Conservation (phyloP, 53 echinoderm and acorn worm genomes). For the Luidia sarsii region DNA sequence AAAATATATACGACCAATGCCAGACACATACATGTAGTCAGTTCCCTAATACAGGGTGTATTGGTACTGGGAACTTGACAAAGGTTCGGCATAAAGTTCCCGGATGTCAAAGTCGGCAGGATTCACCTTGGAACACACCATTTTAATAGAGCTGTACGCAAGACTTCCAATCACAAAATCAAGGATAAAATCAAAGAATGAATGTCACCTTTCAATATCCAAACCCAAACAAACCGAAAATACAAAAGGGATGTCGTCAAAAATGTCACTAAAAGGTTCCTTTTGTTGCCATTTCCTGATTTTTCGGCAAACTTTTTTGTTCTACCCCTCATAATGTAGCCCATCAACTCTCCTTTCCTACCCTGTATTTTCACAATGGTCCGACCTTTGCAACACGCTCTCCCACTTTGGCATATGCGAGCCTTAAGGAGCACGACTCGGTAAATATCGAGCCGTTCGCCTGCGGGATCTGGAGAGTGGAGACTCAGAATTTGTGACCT, state of each 20-base stretch:
- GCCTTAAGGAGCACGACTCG: not conserved
- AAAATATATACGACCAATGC: no score
- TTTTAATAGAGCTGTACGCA: no score
- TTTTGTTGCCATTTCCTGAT: not conserved
- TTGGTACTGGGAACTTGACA: no score
- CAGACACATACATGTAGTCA: no score
- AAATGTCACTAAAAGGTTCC: not conserved
- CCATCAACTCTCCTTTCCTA: constrained; percentile 6
- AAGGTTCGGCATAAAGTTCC: no score
- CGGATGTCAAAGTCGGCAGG: no score
- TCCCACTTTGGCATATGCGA: not conserved
- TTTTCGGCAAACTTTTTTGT: not conserved
- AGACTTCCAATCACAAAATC: no score
- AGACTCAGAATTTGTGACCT: constrained; percentile 3
- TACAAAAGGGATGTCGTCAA: not conserved
- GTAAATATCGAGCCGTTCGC: not conserved
- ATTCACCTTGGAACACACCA: no score
- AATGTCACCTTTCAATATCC: not conserved
- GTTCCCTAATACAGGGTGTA: no score
- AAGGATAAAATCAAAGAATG: not conserved
- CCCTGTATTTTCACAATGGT: constrained; percentile 20
- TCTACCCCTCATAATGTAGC: constrained; percentile 16
- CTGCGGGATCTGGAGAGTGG: not conserved
- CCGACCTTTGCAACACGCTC: constrained; percentile 3
- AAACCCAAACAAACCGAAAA: constrained; percentile 2